Conservation (phyloP, 2,113 vertebrate genomes). For the Atherinomorus stipes region DNA sequence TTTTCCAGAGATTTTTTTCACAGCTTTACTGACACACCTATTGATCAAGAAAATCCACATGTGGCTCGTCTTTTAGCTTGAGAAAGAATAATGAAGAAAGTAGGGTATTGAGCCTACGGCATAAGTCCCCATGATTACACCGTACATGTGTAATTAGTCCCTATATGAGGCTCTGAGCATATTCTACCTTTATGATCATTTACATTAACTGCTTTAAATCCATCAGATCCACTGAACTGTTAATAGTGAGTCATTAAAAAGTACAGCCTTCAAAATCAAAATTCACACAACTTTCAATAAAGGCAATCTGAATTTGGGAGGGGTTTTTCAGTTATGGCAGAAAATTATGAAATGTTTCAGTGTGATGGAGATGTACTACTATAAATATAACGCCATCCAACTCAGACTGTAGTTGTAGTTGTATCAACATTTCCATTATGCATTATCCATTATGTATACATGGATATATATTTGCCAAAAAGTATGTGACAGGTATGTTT, state of each 20-base stretch:
- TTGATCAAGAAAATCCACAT: conserved; percentile 33
- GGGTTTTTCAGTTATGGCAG: not conserved
- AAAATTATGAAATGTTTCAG: not conserved
- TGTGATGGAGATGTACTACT: too few species aligned
- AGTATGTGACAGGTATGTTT: too few species aligned
- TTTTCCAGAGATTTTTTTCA: conserved; percentile 19
- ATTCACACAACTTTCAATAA: not conserved
- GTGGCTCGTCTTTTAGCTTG: not conserved
- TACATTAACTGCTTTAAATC: not conserved
- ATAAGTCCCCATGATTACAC: not conserved
- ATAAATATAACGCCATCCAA: too few species aligned
- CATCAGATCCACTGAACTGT: not conserved
- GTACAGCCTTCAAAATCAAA: not conserved
- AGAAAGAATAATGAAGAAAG: conserved; percentile 10
- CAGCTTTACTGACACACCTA: conserved; percentile 37
- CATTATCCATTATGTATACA: too few species aligned
- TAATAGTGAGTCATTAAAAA: not conserved
- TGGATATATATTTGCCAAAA: too few species aligned
- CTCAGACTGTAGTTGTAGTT: too few species aligned
- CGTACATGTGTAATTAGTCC: not conserved
- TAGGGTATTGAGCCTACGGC: too few species aligned
- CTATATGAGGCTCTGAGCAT: not conserved
- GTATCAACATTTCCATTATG: too few species aligned
- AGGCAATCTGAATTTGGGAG: not conserved
- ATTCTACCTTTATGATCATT: not conserved